These are phyloP conservation scores for Chlorops oryzae DNA, from an alignment of 1,140 invertebrate species.

Conservation along the genomic window DNA sequence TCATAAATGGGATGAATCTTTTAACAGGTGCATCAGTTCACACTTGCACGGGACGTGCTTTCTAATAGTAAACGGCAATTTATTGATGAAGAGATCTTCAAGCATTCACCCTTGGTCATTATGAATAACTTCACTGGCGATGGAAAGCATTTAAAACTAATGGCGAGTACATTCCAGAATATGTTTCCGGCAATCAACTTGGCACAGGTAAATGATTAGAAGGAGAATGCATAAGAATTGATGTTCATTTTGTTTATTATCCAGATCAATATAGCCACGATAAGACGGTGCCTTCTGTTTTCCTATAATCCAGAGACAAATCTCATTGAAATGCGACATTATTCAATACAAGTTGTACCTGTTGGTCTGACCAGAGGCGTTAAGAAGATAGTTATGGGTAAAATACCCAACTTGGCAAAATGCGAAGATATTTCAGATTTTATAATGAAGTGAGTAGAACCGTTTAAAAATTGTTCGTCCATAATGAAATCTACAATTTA, in stretches of 20 bases:
- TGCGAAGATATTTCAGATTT: conserved; percentile 89
- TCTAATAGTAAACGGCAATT: conserved; percentile 77
- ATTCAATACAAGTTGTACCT: conserved; percentile 76
- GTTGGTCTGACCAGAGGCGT: conserved; percentile 86
- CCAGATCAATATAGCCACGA: conserved; percentile 74
- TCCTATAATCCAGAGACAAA: conserved; percentile 86
- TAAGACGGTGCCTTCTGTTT: conserved; percentile 82
- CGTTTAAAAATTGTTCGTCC: not conserved
- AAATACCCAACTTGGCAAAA: conserved; percentile 82
- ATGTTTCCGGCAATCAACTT: conserved; percentile 98
- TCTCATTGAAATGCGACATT: conserved; percentile 88
- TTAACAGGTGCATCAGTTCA: conserved; percentile 60
- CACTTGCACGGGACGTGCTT: conserved; percentile 77
- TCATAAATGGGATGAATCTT: not conserved
- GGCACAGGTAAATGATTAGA: conserved; percentile 55
- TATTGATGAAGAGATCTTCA: conserved; percentile 74
- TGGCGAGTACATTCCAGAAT: conserved; percentile 94
- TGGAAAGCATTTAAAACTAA: conserved; percentile 82
- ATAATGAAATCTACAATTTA: not conserved
- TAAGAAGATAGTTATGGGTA: conserved; percentile 87
- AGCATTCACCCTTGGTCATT: conserved; percentile 81
- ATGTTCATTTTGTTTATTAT: conserved; percentile 50
- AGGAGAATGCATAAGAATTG: not conserved
- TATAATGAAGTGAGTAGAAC: conserved; percentile 65
- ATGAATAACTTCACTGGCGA: conserved; percentile 90